These are phyloP conservation scores for Sphaeramia orbicularis DNA, from an alignment of 2,797 vertebrate genomes.

Conservation along the genomic window DNA sequence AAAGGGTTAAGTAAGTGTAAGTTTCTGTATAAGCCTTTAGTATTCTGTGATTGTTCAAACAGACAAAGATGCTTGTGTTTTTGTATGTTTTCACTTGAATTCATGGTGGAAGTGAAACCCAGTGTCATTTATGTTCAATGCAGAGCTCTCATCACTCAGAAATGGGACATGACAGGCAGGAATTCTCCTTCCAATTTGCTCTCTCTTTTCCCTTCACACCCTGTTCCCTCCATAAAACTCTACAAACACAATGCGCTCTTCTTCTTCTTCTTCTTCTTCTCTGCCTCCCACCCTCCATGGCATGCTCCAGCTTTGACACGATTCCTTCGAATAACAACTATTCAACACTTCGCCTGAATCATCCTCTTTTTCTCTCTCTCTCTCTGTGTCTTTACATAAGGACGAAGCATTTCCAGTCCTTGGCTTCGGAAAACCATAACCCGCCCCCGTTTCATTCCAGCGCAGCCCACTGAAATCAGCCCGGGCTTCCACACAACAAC, in stretches of 20 bases:
- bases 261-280: slow-evolving; percentile 47
- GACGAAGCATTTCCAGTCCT: slow-evolving; percentile 53
- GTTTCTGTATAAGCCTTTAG: slow-evolving; percentile 15
- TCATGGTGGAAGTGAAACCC: slow-evolving; percentile 28
- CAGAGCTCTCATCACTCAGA: slow-evolving; percentile 57
- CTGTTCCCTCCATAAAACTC: slow-evolving; percentile 26
- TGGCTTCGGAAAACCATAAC: slow-evolving; percentile 60
- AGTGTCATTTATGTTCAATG: slow-evolving; percentile 35
- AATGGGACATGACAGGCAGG: slow-evolving; percentile 56
- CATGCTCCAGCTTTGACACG: slow-evolving; percentile 54
- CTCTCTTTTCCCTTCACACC: slow-evolving; percentile 45
- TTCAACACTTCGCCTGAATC: slow-evolving; percentile 59
- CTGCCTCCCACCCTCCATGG: slow-evolving; percentile 56
- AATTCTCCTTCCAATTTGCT: slow-evolving; percentile 53
- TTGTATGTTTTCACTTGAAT: slow-evolving; percentile 31
- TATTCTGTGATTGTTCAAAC: slow-evolving; percentile 30
- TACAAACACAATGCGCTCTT: slow-evolving; percentile 70
- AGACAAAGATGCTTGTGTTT: slow-evolving; percentile 22
- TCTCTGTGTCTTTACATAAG: slow-evolving; percentile 63
- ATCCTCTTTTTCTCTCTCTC: too few relatives aligned
- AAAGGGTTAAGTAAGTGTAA: slow-evolving; percentile 28
- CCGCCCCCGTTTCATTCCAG: slow-evolving; percentile 65
- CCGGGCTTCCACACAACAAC: slow-evolving; percentile 31
- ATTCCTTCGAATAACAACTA: slow-evolving; percentile 60
- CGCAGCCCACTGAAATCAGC: slow-evolving; percentile 63